Evolutionary conservation across 1,140 invertebrate genomes (phyloP), one percentile per base, ranked within the genome.

Genomic region (Drosophila repleta): DNA sequence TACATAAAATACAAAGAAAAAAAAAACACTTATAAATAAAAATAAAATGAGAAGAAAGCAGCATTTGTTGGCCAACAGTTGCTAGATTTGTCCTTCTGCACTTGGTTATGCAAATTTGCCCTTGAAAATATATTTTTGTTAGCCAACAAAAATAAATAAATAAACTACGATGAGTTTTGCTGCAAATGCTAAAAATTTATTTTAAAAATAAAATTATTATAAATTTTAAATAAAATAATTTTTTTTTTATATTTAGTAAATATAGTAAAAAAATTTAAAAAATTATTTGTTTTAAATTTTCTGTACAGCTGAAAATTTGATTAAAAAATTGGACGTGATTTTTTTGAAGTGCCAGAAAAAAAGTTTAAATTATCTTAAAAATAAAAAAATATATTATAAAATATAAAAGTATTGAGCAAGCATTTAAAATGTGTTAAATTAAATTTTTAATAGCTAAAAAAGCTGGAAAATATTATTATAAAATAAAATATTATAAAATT

Each of bases 1-100:
- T 61, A 66, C 51, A 72, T 45, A 80, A 76, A 48, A 10, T 13
- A 32, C 56, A 55, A 29, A 29, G 46, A 51, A 41, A 17, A 10
- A 4, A n/a, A 49, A 52, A 21, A 61, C 24, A 37, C 29, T 5
- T 56, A 43, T 49, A 2, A 0, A 35, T 35, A 35, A 35, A 21
- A 8, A 52, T 29, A 52, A 10, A 21, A 57, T 17, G 39, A 17
- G 13, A 13, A 21, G 3, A 24, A 24, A n/a, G 11, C 17, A 46
- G 21, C 18, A 46, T 45, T 56, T 64, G 41, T 70, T 65, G 67
- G 24, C 60, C 53, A 32, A 20, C 53, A 48, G 52, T 37, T 1
- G 48, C 48, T 3, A 37, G 24, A 65, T 58, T 65, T 65, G 68
- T 45, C 45, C 63, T 60, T 72, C 63, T 15, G 41, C 39, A 48